Conservation (phyloP, 1,140 invertebrate species). For the Luehdorfia chinensis region DNA sequence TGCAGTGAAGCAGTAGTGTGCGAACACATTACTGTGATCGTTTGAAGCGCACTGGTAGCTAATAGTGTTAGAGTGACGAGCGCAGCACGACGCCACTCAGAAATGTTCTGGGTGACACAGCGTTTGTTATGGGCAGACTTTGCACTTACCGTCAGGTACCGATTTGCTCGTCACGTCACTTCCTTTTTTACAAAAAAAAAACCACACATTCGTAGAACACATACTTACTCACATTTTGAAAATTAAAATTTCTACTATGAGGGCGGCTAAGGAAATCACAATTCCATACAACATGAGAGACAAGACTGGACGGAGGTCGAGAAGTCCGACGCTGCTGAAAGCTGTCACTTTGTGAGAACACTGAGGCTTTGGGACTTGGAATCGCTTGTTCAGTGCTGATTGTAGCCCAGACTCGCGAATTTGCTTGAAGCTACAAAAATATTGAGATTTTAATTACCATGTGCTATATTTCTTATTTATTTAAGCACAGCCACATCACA, state of each 20-base stretch:
- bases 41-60: no score
- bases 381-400: conserved; percentile 36
- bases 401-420: conserved; percentile 55
- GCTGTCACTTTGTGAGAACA: conserved; percentile 39
- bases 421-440: conserved; percentile 43
- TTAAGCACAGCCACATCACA: neutral
- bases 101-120: no score
- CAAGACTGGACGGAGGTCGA: conserved; percentile 45
- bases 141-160: no score
- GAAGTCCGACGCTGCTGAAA: conserved; percentile 53
- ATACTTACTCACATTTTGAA: conserved; percentile 23
- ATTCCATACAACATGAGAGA: conserved; percentile 51
- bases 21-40: no score
- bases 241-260: conserved; percentile 32
- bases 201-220: no score
- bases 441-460: no score
- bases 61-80: no score
- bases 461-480: conserved; percentile 1
- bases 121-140: no score
- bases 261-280: conserved; percentile 27
- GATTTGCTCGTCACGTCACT: no score
- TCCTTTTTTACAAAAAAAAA: no score
- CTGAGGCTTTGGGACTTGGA: conserved; percentile 40
- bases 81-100: no score
- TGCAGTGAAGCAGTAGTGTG: no score